Evolutionary conservation across 2,888 invertebrate genomes (phyloP).

Genomic region (Branchellion lobata): DNA sequence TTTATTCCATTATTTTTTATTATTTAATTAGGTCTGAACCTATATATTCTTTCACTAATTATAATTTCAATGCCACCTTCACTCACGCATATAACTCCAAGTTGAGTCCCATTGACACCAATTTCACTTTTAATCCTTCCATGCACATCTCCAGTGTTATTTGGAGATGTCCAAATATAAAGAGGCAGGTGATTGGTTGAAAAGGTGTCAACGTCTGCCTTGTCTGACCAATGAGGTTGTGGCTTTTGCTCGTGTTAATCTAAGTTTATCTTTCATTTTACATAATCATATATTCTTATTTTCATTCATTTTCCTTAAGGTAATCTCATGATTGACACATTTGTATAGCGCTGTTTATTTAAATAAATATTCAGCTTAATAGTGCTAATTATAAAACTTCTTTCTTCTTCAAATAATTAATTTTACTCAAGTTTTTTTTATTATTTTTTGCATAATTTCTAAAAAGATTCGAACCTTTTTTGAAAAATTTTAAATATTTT

Average conservation of each 20-base stretch:
- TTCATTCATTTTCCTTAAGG: background rate
- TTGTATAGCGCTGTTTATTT: background rate
- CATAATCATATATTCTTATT: too few species aligned
- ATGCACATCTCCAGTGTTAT: conserved; percentile 54
- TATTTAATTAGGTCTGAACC: too few species aligned
- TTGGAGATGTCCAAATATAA: conserved; percentile 55
- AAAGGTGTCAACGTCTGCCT: conserved; percentile 53
- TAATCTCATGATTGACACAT: background rate
- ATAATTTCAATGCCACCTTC: too few species aligned
- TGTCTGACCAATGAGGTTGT: conserved; percentile 55
- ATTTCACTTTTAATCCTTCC: background rate
- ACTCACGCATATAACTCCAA: too few species aligned
- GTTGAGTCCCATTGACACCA: too few species aligned
- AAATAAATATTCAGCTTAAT: background rate
- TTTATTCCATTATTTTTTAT: too few species aligned
- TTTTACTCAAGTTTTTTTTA: background rate
- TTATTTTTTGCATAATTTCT: too few species aligned
- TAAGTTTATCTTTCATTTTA: background rate
- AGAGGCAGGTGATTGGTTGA: conserved; percentile 56
- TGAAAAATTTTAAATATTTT: too few species aligned
- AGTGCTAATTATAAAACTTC: too few species aligned
- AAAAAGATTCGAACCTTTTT: too few species aligned
- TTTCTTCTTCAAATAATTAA: too few species aligned
- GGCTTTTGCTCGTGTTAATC: background rate
- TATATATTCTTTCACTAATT: too few species aligned